A percentile compares a stretch with the other conserved stretches of the same genome.
Conservation (phyloP, 2,113 vertebrate species). For the Varanus salvator region DNA sequence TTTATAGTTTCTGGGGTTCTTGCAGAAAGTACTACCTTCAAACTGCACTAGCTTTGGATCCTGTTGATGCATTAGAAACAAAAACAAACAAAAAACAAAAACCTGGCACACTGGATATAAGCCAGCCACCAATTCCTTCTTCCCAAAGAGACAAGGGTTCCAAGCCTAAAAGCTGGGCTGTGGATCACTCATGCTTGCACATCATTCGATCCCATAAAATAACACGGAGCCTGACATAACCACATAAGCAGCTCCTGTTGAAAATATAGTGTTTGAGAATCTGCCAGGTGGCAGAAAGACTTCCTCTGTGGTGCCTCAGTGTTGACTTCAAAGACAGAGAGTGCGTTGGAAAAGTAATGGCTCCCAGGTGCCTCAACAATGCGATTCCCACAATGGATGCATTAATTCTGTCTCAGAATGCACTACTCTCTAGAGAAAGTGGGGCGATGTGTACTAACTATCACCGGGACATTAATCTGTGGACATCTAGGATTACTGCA, state of each 20-base stretch:
- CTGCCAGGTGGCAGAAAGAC: not conserved
- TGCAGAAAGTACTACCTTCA: too few species aligned
- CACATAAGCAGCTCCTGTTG: not conserved
- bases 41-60: too few species aligned
- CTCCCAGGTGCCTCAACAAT: not conserved
- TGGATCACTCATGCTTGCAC: too few species aligned
- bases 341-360: accelerated
- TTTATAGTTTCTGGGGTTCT: too few species aligned
- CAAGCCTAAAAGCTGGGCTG: not conserved
- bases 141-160: not conserved
- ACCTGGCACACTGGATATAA: too few species aligned
- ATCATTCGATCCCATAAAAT: not conserved
- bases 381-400: accelerated
- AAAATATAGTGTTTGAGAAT: not conserved
- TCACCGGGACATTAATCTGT: accelerated
- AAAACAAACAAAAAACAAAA: not conserved
- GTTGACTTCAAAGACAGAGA: not conserved
- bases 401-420: accelerated
- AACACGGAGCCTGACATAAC: too few species aligned
- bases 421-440: not conserved
- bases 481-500: accelerated
- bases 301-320: not conserved
- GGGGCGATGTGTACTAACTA: not conserved
- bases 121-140: not conserved
- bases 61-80: not conserved